Base-by-base conservation (phyloP, 2,113 vertebrate genomes). In the Nyctereutes procyonoides region DNA sequence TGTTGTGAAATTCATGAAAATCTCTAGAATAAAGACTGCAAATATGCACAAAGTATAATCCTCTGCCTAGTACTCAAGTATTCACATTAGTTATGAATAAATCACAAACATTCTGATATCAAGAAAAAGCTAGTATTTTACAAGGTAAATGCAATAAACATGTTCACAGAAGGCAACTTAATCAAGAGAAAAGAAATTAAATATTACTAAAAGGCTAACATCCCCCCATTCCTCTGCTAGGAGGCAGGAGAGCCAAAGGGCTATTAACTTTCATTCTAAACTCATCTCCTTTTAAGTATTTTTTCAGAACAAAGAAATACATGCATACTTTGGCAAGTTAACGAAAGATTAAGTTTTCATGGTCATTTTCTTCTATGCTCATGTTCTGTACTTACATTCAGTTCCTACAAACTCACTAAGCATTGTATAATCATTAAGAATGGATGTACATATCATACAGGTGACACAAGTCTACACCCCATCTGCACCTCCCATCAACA, bases 21-120 rank as follows among this genome's bases (percentile, higher is more conserved):
- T 62, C 35, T 26, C 2, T 5, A 74, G 35, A 56, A 8, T 43
- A 43, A 90, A 38, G 35, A 95, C 0, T 74, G 87, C 65, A 90
- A 65, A 71, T 16, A 30, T 0, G 24, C 62, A 48, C n/a, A 90
- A 97, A 92, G 58, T 69, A 71, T n/a, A 97, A 94, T 90, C 80
- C 56, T 63, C 69, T 58, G 38, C 56, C 55, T 67, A 32, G 71
- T 83, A 95, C 51, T 38, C 2, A 1, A 81, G 43, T 84, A 20
- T 4, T 71, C 55, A 82, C 38, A 2, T 69, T 90, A 88, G 20
- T 84, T 90, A 80, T 62, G 95, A 88, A 38, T 97, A 60, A 56
- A 56, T 19, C 77, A 88, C 43, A 92, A 88, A 79, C 0, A 95
- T 1, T 20, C 9, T 71, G 95, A 55, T 22, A 38, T 55, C 30